Base-by-base conservation (phyloP, 1,140 invertebrate species). In the Trichonephila inaurata region DNA sequence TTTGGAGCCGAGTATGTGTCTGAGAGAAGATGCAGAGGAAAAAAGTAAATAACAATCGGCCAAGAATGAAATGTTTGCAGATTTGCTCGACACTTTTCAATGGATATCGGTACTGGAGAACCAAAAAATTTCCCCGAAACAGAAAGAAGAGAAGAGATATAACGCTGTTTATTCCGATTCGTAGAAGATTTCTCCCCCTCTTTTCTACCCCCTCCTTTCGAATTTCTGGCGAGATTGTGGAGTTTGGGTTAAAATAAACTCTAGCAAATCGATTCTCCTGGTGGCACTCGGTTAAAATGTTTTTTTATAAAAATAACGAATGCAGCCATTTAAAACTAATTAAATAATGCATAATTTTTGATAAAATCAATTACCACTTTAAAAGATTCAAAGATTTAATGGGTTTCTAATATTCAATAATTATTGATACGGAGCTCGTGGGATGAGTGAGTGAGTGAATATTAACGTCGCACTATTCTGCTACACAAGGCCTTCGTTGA, bases 61-160 rank as follows among this genome's bases (percentile, higher is more conserved):
- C 24, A 77, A 77, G 72, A 77, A 77, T 77, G 72, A 77, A 77
- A 33, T 77, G 72, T 77, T 77, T 77, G 72, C 72, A 77, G 72
- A 77, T 77, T 77, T 77, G 24, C 72, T 33, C 28, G 72, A 77
- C 72, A 77, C 72, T 77, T 77, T 18, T 77, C 24, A 77, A 77
- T 77, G 72, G 72, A 77, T 40, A 33, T 40, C 28, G 72, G 72
- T 33, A 18, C 3, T 18, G 72, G 28, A 40, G 28, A 77, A 33
- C 7, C 28, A 77, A 77, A 77, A 77, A 33, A 77, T 33, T 77
- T 40, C 14, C 62, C 4, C 62, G 28, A 69, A 69, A 69, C 66
- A 69, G 72, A 77, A 77, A 28, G 72, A 33, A 64, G 62, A 64
- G 62, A 5, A 64, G 62, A 19, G 14, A 19, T 12, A 64, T 19